phyloP scores from a whole-genome alignment of 2,797 vertebrate species.

The Notamacropus eugenii region DNA sequence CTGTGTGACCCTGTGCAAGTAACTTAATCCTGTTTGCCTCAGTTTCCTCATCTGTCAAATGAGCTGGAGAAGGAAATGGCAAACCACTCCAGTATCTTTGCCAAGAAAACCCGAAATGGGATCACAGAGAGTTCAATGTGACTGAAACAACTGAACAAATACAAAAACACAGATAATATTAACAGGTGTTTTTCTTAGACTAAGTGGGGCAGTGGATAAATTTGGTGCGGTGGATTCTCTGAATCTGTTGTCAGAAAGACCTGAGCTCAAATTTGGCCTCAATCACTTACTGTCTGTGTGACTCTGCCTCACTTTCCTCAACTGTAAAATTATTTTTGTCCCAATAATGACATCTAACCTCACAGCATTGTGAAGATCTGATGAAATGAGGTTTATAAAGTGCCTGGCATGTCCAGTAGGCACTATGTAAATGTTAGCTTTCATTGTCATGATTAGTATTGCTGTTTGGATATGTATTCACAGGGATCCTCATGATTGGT shows the following conservation, averaged over 20 bases:
- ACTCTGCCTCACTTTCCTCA: not conserved
- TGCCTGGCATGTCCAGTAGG: not conserved
- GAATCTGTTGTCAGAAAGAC: not conserved
- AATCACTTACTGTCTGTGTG: not conserved
- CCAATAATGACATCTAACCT: not conserved
- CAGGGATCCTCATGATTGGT: not conserved
- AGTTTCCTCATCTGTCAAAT: not conserved
- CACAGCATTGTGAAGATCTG: not conserved
- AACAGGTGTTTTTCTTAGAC: not conserved
- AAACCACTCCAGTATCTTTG: not conserved
- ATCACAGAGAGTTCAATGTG: not conserved
- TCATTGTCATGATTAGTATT: not conserved
- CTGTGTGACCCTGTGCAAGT: not conserved
- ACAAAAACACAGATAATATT: not conserved
- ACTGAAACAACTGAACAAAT: not conserved
- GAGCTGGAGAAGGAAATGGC: not conserved
- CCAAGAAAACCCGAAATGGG: not conserved
- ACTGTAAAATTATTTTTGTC: not conserved
- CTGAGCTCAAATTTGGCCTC: not conserved
- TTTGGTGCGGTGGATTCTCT: not conserved
- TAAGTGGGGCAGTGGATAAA: not conserved
- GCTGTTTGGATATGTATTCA: not conserved
- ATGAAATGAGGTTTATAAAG: not conserved
- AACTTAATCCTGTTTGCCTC: not conserved
- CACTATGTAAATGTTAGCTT: not conserved